phyloP scores from a whole-genome alignment of 2,113 vertebrate genomes.

The Seriola rivoliana region DNA sequence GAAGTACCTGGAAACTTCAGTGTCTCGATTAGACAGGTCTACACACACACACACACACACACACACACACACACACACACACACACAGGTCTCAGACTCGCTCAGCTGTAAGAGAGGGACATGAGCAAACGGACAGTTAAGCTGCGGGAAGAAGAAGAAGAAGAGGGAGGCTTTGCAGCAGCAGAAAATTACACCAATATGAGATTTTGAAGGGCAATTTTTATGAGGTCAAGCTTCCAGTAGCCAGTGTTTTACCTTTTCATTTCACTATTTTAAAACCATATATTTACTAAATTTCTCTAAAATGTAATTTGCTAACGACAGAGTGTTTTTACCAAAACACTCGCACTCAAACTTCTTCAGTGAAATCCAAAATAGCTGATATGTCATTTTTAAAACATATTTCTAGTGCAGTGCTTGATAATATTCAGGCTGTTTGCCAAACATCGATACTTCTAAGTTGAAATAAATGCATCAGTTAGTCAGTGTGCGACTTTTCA shows the following conservation, averaged over 20 bases:
- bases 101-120: slow-evolving; percentile 33
- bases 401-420: too few relatives aligned
- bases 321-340: too few relatives aligned
- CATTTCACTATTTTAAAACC: not conserved
- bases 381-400: too few relatives aligned
- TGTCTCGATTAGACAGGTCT: slow-evolving; percentile 31
- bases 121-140: slow-evolving; percentile 48
- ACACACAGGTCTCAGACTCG: slow-evolving; percentile 34
- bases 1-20: slow-evolving; percentile 40
- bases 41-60: slow-evolving; percentile 9
- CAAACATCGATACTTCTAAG: too few relatives aligned
- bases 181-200: slow-evolving; percentile 6
- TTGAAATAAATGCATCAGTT: too few relatives aligned
- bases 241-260: too few relatives aligned
- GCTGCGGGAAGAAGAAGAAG: slow-evolving; percentile 21
- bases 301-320: too few relatives aligned
- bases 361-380: too few relatives aligned
- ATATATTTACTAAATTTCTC: too few relatives aligned
- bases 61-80: slow-evolving; percentile 23
- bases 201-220: not conserved
- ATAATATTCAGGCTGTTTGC: too few relatives aligned
- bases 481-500: not conserved
- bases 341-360: too few relatives aligned
- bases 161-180: slow-evolving; percentile 5
- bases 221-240: not conserved